Evolutionary conservation across 2,888 invertebrate genomes (phyloP).

Genomic region (Platypus cylindrus): DNA sequence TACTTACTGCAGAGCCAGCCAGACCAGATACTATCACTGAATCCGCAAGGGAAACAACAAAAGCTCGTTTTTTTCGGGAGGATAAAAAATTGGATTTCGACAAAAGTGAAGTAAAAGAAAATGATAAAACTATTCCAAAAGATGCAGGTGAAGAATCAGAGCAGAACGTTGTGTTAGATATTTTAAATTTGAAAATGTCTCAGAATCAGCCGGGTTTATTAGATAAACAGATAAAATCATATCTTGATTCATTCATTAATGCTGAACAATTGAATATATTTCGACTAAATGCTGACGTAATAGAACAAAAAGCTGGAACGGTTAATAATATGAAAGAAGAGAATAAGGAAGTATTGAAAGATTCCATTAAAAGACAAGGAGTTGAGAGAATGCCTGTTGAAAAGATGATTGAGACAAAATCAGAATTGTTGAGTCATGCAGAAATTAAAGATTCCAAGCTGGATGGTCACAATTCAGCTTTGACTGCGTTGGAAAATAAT

Average conservation of each 20-base stretch:
- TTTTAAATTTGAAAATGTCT: slow-evolving; percentile 8
- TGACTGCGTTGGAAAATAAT: too few relatives aligned
- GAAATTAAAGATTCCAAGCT: too few relatives aligned
- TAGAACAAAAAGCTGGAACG: not conserved
- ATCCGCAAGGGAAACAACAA: too few relatives aligned
- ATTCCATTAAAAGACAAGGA: too few relatives aligned
- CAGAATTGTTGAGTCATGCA: too few relatives aligned
- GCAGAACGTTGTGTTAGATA: too few relatives aligned
- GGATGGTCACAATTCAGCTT: slow-evolving; percentile 1
- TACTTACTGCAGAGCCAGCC: not conserved
- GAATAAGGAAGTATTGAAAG: not conserved
- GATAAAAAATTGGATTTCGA: slow-evolving; percentile 9
- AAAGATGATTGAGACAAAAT: too few relatives aligned
- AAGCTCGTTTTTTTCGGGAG: slow-evolving; percentile 9
- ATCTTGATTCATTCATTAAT: slow-evolving; percentile 8
- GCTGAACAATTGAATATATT: slow-evolving; percentile 9
- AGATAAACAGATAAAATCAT: slow-evolving; percentile 7
- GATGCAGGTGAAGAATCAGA: not conserved
- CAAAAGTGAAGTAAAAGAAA: too few relatives aligned
- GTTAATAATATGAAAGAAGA: not conserved
- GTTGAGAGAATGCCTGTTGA: too few relatives aligned
- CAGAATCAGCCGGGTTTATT: slow-evolving; percentile 4
- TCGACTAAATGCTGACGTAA: not conserved
- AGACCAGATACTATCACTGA: too few relatives aligned
- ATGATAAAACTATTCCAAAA: slow-evolving; percentile 4